A percentile compares a stretch with the other conserved stretches of the same genome.
Conservation (phyloP, 64 coral and sea anemone genomes). For the Acropora yongei region DNA sequence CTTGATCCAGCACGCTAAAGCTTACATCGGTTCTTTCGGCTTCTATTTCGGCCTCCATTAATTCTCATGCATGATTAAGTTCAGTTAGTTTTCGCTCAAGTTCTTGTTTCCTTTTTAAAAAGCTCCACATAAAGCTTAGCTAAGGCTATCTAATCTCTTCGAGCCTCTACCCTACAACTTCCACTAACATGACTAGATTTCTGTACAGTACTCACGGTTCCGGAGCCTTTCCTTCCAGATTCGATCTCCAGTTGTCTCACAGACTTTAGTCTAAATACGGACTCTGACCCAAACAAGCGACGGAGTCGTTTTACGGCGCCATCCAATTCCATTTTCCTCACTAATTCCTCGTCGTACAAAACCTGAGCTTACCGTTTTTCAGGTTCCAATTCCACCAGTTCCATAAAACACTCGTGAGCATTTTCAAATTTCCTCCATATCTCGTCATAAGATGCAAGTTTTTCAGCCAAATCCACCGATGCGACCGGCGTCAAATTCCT, state of each 20-base stretch:
- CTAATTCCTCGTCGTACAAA: conserved; percentile 41
- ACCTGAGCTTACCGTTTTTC: not conserved
- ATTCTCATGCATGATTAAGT: conserved; percentile 27
- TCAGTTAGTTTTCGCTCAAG: conserved; percentile 11
- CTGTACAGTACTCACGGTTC: conserved; percentile 38
- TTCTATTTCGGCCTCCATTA: conserved; percentile 47
- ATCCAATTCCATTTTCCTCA: conserved; percentile 52
- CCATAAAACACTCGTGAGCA: conserved; percentile 11
- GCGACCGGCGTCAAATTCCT: no score
- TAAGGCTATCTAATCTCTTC: conserved; percentile 48
- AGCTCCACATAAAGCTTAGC: conserved; percentile 51
- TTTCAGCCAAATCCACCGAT: conserved; percentile 31
- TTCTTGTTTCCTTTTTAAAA: conserved; percentile 61
- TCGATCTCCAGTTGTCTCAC: no score
- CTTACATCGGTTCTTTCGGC: conserved; percentile 5
- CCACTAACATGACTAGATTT: not conserved
- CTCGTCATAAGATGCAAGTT: conserved; percentile 34
- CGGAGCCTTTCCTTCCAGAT: not conserved
- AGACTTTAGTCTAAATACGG: not conserved
- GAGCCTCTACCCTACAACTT: not conserved
- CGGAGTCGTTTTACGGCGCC: not conserved
- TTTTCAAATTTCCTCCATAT: conserved; percentile 53
- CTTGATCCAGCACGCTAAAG: conserved; percentile 3
- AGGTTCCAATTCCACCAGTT: conserved; percentile 6
- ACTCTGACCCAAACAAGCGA: not conserved